Base-by-base conservation (phyloP, 2,113 vertebrate species). In the Channa argus region DNA sequence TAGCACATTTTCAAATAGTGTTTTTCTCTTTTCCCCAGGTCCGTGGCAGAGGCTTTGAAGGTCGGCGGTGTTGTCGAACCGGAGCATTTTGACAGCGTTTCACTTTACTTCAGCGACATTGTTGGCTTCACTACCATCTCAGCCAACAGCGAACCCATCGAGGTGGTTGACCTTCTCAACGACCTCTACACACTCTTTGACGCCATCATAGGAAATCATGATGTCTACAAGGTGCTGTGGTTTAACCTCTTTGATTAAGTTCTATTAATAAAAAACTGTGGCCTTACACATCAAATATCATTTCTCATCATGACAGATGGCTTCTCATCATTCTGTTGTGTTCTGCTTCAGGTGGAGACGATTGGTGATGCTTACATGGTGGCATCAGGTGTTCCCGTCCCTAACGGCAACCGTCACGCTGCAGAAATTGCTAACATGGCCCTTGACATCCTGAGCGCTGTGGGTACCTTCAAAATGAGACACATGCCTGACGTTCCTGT, bases 311-410 rank as follows among this genome's bases (percentile, higher is more conserved):
- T 1, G 39, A 7, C 39, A 41, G 6, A 4, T 41, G 4, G 39
- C 39, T 41, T 41, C 39, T 41, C 2, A 41, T 41, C 39, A 7
- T 41, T 44, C 5, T 36, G 5, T 49, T 6, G 0, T 71, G 5
- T 50, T 49, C 2, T 36, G 1, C 50, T 38, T 1, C 6, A 95
- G 95, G 95, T 95, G 77, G 95, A 96, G 89, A 96, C 95, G 0
- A 96, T 95, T 2, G 95, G 95, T 0, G 95, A 95, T 52, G 94
- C 95, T 5, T 95, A 95, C 88, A 95, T 95, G 95, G 94, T 95
- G 62, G 93, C 93, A 0, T 95, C 95, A 1, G 95, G 95, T 1
- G 67, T 95, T 14, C 95, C 95, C 0, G 87, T 94, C 33, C 85
- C 80, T 0, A 96, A 95, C 1, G 94, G 44, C 0, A 91, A 94